Base-by-base conservation (phyloP, 2,113 vertebrate genomes). In the Myotis yumanensis region DNA sequence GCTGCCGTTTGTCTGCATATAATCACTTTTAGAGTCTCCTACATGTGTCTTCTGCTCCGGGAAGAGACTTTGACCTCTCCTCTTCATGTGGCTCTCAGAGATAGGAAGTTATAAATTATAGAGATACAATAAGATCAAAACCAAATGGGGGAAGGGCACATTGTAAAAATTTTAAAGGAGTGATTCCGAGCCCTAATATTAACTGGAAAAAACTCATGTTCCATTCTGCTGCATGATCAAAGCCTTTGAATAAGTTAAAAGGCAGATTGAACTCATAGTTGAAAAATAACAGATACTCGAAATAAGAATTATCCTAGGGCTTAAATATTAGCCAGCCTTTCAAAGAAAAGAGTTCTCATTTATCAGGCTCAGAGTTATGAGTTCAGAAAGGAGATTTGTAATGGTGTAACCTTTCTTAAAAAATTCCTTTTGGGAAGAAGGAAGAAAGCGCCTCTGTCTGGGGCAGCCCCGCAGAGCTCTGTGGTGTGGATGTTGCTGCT, bases 281-380 rank as follows among this genome's bases (percentile, higher is more conserved):
- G 91, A 95, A 73, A 95, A 89, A 83, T 83, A 83, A 90, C 85
- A 96, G 95, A 75, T 54, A 77, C 88, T 92, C 43, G 89, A 92
- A 95, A 83, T 86, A 77, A 94, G 94, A 95, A 82, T 93, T 64
- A 85, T 66, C 90, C 92, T 0, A 15, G 77, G 89, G 85, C 90
- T 94, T 88, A 93, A 85, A 73, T 37, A 51, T 72, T 66, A 92
- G 79, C 73, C 48, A 37, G 3, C 64, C 85, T 93, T 95, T 95
- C 90, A 90, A 88, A 95, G 77, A 46, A 66, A 89, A 81, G 68
- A 11, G 11, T 59, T 64, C 62, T 91, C 79, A 17, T 88, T 87
- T 69, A 46, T 72, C 85, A 64, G 51, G 17, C 52, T 83, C 22
- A 30, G 69, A 76, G 81, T 94, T 77, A 54, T 14, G 40, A 89